Conservation (phyloP, 1,140 invertebrate genomes). For the Musca domestica region DNA sequence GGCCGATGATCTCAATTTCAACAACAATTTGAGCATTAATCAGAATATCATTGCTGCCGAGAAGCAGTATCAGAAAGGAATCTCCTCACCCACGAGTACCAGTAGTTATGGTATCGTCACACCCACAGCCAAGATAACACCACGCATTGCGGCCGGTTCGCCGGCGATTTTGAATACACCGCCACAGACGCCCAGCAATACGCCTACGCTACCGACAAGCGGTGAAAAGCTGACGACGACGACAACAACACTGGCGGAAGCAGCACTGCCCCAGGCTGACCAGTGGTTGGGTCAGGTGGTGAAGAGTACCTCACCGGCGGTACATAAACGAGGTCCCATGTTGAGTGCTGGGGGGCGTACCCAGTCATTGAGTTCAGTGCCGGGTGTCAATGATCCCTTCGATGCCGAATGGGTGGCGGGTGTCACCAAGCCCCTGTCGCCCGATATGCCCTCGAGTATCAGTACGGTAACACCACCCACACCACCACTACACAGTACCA, state of each 20-base stretch:
- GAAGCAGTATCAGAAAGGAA: conserved; percentile 39
- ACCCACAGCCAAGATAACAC: conserved; percentile 37
- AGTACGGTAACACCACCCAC: conserved; percentile 31
- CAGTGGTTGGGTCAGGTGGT: conserved; percentile 76
- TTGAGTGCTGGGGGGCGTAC: conserved; percentile 61
- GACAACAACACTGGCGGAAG: conserved; percentile 31
- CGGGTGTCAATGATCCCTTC: conserved; percentile 67
- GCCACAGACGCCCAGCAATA: conserved; percentile 26
- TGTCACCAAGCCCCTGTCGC: conserved; percentile 48
- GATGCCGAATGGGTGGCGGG: conserved; percentile 79
- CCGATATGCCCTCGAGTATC: conserved; percentile 36
- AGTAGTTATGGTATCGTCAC: conserved; percentile 25
- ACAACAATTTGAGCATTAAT: conserved; percentile 59
- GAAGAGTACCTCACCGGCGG: conserved; percentile 57
- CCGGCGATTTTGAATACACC: conserved; percentile 8
- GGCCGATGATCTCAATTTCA: conserved; percentile 61
- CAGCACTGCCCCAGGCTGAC: conserved; percentile 66
- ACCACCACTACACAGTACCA: conserved; percentile 53
- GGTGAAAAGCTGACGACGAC: conserved; percentile 57
- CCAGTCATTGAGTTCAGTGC: conserved; percentile 59
- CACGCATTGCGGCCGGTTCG: conserved; percentile 30
- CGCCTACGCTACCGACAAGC: conserved; percentile 35
- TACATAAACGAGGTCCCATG: conserved; percentile 57
- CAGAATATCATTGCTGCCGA: conserved; percentile 56
- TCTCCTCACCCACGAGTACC: conserved; percentile 32